Evolutionary conservation across 2,888 invertebrate genomes (phyloP).

Genomic region (Apodemia duryi): DNA sequence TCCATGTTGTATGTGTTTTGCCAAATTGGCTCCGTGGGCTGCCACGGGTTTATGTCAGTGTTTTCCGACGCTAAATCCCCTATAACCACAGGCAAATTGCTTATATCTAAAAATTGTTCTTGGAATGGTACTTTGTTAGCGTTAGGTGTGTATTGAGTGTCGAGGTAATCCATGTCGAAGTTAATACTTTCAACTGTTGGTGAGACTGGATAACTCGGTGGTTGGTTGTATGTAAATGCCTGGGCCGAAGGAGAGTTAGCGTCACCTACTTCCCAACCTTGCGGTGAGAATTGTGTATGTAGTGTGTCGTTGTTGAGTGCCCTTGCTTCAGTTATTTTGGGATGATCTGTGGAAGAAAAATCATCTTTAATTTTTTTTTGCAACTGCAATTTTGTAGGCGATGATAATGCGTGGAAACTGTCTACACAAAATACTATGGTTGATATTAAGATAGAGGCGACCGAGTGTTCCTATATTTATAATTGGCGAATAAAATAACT

Average conservation of each 20-base stretch:
- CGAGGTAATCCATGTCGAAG: conserved; percentile 42
- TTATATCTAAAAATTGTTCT: conserved; percentile 37
- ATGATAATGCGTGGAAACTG: no score
- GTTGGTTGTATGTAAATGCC: conserved; percentile 50
- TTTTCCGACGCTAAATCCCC: conserved; percentile 54
- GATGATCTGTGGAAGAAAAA: conserved; percentile 48
- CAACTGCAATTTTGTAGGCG: neutral
- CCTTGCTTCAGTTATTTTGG: conserved; percentile 55
- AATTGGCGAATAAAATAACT: no score
- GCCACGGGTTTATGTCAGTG: conserved; percentile 47
- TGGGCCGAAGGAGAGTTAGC: conserved; percentile 56
- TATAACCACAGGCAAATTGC: conserved; percentile 47
- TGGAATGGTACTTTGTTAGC: conserved; percentile 43
- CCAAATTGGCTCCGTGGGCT: conserved; percentile 44
- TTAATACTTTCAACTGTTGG: conserved; percentile 48
- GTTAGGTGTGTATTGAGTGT: conserved; percentile 38
- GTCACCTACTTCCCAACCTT: conserved; percentile 63
- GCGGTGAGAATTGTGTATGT: conserved; percentile 66
- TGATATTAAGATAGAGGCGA: no score
- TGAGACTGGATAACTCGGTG: conserved; percentile 50
- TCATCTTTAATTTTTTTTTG: conserved; percentile 3
- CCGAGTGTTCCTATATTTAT: no score
- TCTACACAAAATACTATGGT: no score
- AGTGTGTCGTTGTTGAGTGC: conserved; percentile 64
- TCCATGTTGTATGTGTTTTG: conserved; percentile 46